Evolutionary conservation across 2,113 vertebrate species (phyloP).

Genomic region (Istiophorus platypterus): DNA sequence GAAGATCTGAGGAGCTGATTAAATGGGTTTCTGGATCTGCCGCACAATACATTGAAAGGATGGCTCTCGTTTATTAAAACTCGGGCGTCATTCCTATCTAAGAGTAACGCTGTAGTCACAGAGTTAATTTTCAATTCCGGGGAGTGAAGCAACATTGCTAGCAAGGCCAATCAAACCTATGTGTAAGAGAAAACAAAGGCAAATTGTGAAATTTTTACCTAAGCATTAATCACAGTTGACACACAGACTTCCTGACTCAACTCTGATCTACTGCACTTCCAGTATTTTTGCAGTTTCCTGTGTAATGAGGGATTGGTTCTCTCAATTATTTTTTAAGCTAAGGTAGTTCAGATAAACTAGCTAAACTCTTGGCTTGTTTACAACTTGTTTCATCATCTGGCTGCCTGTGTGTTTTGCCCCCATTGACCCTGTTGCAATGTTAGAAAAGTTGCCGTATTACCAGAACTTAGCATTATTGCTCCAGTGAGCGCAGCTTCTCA

Average conservation of each 20-base stretch:
- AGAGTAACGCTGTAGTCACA: background rate
- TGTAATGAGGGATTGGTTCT: background rate
- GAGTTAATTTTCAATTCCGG: background rate
- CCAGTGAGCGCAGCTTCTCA: no score
- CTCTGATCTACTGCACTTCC: background rate
- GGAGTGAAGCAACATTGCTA: background rate
- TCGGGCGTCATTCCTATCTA: background rate
- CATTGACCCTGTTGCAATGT: no score
- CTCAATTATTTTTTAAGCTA: background rate
- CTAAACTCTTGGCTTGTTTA: background rate
- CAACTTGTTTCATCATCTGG: background rate
- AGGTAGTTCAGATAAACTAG: background rate
- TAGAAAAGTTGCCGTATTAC: background rate
- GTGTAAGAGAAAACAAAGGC: background rate
- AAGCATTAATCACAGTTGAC: background rate
- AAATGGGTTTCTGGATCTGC: background rate
- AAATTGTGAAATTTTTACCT: background rate
- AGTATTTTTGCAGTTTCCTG: background rate
- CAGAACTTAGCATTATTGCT: background rate
- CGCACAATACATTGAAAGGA: constrained; percentile 4
- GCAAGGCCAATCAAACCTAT: background rate
- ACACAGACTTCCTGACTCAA: background rate
- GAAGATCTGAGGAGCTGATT: constrained; percentile 36
- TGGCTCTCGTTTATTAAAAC: background rate
- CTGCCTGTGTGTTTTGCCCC: background rate